These are phyloP conservation scores for Vireo griseus DNA, from an alignment of 2,797 vertebrate species.

Conservation along the genomic window DNA sequence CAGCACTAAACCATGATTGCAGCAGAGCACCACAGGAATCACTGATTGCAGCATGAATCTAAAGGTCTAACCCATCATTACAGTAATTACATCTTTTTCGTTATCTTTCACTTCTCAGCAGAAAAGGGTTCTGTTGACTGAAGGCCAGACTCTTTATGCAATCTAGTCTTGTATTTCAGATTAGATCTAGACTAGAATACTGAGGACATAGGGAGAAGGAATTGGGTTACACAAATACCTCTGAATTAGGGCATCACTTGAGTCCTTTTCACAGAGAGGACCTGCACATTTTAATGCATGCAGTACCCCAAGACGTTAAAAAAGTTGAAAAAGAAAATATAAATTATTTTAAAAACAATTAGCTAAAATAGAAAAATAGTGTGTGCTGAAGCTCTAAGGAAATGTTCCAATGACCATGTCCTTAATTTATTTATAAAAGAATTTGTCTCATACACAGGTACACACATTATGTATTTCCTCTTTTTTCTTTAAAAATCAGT, in stretches of 20 bases:
- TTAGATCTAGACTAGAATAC: not conserved
- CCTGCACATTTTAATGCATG: not conserved
- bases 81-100: conserved; percentile 51
- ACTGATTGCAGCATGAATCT: conserved; percentile 57
- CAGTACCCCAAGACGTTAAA: not conserved
- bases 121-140: conserved; percentile 34
- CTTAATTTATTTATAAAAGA: not conserved
- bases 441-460: not conserved
- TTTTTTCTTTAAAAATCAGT: not conserved
- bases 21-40: conserved; percentile 38
- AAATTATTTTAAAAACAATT: not conserved
- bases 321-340: not conserved
- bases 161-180: not conserved
- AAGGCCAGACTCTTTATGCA: not conserved
- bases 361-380: not conserved
- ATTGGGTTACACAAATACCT: not conserved
- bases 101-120: conserved; percentile 41
- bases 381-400: not conserved
- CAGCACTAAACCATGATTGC: conserved; percentile 47
- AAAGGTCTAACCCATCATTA: conserved; percentile 49
- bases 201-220: not conserved
- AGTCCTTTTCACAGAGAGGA: not conserved
- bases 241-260: not conserved
- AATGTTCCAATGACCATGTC: not conserved
- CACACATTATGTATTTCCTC: not conserved